Evolutionary conservation across 2,797 vertebrate genomes (phyloP), one percentile per base, ranked within the genome.

Genomic region (Botia kubotai): DNA sequence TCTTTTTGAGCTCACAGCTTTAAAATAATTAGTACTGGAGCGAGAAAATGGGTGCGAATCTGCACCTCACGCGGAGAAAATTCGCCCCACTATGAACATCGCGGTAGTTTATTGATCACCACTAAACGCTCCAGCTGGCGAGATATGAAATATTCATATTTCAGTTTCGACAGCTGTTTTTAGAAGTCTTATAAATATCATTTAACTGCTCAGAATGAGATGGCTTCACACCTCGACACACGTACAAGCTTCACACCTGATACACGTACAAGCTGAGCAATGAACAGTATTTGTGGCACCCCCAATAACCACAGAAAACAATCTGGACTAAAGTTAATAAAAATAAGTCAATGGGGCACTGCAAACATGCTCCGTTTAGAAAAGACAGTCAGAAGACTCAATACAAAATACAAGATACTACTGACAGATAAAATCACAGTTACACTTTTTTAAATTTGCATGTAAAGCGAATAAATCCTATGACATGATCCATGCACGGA

Each of bases 111-210:
- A 92, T 93, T 92, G 93, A 94, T 92, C 92, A 89, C 84, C 87
- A 88, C 89, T 92, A 91, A 94, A 93, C 83, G 87, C 89, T 89
- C 89, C 90, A 92, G 92, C 91, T 92, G 91, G 89, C 89, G 90
- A 86, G 79, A 80, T 58, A 88, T 92, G 86, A 91, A 91, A 92
- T 87, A 91, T 92, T 92, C 88, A 93, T 92, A 89, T 86, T 89
- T 89, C 66, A 91, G 88, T 89, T 90, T 73, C 89, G 89, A 92
- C 87, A 90, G 89, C 89, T 89, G 88, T 88, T 89, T 81, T 86
- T 87, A 70, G 72, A 83, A 83, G 79, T 76, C 84, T 86, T 90
- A 21, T 52, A 21, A 33, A 53, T 33, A 65, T 52, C 23, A 62
- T 7, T 16, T 17, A 52, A 36, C 12, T 21, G 43, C 52, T 55